phyloP scores from a whole-genome alignment of 1,140 invertebrate species.

The Drosophila pallidifrons region DNA sequence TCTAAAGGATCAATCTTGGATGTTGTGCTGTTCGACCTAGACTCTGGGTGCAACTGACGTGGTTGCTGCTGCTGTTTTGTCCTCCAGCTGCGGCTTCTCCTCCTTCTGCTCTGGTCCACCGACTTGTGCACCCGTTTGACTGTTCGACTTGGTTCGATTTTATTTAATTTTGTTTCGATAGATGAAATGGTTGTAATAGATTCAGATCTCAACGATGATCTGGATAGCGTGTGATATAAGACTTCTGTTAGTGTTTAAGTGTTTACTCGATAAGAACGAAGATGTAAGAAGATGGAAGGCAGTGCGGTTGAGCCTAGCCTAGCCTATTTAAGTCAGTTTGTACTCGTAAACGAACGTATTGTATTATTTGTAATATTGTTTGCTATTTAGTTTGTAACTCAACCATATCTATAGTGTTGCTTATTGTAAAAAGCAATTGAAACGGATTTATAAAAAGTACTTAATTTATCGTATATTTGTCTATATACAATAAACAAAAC shows the following conservation, averaged over 20 bases:
- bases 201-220: constrained; percentile 18
- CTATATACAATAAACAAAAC: constrained; percentile 52
- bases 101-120: constrained; percentile 79
- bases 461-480: constrained; percentile 76
- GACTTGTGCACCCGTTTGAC: constrained; percentile 70
- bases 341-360: constrained; percentile 71
- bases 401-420: constrained; percentile 59
- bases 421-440: constrained; percentile 67
- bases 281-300: constrained; percentile 15
- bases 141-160: constrained; percentile 51
- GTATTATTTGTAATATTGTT: constrained; percentile 77
- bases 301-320: constrained; percentile 25
- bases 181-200: constrained; percentile 4
- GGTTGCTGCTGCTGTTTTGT: constrained; percentile 80
- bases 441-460: constrained; percentile 83
- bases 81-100: constrained; percentile 78
- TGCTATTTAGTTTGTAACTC: constrained; percentile 72
- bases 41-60: constrained; percentile 73
- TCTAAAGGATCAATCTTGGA: constrained; percentile 37
- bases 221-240: constrained; percentile 72
- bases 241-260: constrained; percentile 78
- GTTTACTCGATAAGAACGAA: constrained; percentile 51
- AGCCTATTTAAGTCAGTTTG: constrained; percentile 79
- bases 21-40: constrained; percentile 62
- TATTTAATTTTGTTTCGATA: constrained; percentile 14